Evolutionary conservation across 2,113 vertebrate genomes (phyloP).

Genomic region (Centropus unirufus): DNA sequence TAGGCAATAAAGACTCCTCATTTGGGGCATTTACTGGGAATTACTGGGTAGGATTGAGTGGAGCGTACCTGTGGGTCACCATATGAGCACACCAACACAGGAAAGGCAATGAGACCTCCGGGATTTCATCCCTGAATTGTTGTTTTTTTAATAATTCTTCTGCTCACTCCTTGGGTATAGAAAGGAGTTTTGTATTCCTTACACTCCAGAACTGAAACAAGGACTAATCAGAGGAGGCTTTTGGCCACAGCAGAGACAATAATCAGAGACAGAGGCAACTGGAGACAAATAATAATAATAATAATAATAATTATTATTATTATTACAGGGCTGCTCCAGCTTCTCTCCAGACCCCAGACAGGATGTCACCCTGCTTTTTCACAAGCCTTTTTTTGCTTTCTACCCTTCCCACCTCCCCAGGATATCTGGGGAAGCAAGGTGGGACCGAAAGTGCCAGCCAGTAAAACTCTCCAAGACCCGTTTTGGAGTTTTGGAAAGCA

Average conservation of each 20-base stretch:
- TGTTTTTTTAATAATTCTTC: not conserved
- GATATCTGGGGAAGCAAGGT: accelerated
- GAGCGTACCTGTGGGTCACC: not conserved
- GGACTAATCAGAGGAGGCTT: not conserved
- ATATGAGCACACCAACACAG: accelerated
- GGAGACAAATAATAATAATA: no score
- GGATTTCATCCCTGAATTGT: not conserved
- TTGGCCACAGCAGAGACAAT: not conserved
- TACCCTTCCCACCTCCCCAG: not conserved
- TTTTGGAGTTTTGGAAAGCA: no score
- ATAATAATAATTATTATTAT: no score
- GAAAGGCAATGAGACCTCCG: not conserved
- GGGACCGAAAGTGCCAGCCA: no score
- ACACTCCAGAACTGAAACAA: not conserved
- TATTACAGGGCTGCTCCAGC: not conserved
- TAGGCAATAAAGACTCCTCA: not conserved
- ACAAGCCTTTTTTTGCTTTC: not conserved
- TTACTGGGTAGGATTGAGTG: not conserved
- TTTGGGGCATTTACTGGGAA: not conserved
- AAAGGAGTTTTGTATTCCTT: no score
- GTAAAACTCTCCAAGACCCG: no score
- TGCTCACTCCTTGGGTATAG: not conserved
- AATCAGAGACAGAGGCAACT: no score
- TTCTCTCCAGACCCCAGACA: accelerated
- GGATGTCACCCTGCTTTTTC: not conserved